A percentile compares a stretch with the other conserved stretches of the same genome.
These are phyloP conservation scores for Pseudococcus viburni DNA, from an alignment of 2,888 invertebrate genomes.

Conservation along the genomic window DNA sequence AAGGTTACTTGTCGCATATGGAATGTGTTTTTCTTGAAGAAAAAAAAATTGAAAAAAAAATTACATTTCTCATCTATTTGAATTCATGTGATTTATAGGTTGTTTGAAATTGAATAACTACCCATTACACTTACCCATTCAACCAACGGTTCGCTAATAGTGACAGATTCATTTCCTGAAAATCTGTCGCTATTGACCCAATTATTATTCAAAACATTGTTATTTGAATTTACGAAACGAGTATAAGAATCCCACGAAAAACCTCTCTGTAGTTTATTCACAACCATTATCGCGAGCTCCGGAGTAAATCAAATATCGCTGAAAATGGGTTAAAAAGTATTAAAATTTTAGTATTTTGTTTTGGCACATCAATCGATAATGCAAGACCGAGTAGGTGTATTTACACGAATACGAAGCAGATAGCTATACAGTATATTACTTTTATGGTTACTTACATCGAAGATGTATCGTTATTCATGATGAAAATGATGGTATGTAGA, in stretches of 20 bases:
- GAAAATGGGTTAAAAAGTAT: neutral
- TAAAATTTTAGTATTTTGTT: neutral
- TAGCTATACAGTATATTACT: neutral
- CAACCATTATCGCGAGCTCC: conserved; percentile 39
- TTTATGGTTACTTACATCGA: neutral
- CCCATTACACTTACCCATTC: conserved; percentile 58
- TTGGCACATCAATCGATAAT: conserved; percentile 9
- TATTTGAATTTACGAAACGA: conserved; percentile 42
- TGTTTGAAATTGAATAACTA: neutral
- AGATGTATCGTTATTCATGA: too few species aligned
- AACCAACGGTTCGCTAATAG: conserved; percentile 44
- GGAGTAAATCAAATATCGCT: neutral
- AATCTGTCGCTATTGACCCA: conserved; percentile 47
- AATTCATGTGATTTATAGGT: neutral
- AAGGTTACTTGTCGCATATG: conserved; percentile 82
- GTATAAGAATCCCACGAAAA: conserved; percentile 64
- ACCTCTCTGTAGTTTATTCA: conserved; percentile 60
- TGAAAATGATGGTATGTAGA: too few species aligned
- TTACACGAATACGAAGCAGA: neutral
- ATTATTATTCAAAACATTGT: conserved; percentile 23
- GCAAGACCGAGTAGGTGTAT: neutral
- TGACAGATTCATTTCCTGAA: conserved; percentile 42
- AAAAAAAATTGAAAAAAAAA: neutral
- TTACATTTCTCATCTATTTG: too few species aligned
- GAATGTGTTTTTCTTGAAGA: conserved; percentile 75